Conservation (phyloP, 2,888 invertebrate species). For the Zaprionus bogoriensis region DNA sequence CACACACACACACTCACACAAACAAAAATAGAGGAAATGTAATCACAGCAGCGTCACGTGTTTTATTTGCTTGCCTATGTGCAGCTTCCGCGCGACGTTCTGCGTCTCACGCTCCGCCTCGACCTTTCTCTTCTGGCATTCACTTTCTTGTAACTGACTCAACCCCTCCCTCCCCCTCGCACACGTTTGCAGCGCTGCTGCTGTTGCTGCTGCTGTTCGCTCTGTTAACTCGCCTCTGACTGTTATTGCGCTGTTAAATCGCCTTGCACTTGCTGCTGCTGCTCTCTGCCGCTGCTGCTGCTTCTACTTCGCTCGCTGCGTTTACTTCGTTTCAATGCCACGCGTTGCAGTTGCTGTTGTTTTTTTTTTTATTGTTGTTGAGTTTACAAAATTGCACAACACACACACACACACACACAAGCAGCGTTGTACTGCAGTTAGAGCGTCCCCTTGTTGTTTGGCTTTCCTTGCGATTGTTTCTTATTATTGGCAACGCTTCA, state of each 20-base stretch:
- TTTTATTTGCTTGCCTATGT: not conserved
- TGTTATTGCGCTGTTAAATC: conserved; percentile 12
- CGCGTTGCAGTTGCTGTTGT: conserved; percentile 22
- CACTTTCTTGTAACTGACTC: not conserved
- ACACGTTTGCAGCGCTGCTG: not conserved
- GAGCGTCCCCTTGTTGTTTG: conserved; percentile 15
- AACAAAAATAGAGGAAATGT: not conserved
- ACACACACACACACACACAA: conserved; percentile 16
- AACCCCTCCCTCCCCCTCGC: not conserved
- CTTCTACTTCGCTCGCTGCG: conserved; percentile 26
- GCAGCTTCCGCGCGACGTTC: conserved; percentile 9
- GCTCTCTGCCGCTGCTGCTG: conserved; percentile 5
- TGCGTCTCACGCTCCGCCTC: not conserved
- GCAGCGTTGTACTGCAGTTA: conserved; percentile 23
- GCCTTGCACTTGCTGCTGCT: conserved; percentile 10
- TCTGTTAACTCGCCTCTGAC: not conserved
- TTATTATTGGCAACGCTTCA: conserved; percentile 57
- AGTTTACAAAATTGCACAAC: conserved; percentile 42
- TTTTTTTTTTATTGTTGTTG: too few relatives aligned
- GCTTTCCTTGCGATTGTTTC: conserved; percentile 20
- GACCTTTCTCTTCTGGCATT: not conserved
- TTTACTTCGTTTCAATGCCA: conserved; percentile 44
- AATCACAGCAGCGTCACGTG: conserved; percentile 14
- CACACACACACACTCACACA: not conserved
- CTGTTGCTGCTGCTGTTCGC: conserved; percentile 2